Conservation (phyloP, 2,888 invertebrate genomes). For the Horisme vitalbata region DNA sequence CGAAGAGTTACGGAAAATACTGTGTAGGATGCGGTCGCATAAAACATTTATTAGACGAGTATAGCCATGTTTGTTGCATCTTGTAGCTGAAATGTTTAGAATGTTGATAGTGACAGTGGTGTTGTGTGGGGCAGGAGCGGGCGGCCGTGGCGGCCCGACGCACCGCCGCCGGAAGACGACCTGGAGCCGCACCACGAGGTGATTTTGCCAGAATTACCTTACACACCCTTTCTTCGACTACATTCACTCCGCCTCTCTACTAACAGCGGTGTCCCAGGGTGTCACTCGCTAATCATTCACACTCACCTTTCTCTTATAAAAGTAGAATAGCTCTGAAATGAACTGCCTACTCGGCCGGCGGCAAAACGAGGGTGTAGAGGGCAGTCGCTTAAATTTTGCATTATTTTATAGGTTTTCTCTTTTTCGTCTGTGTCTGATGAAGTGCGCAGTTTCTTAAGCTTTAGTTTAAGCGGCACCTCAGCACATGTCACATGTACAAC, state of each 20-base stretch:
- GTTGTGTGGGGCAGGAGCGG: conserved; percentile 78
- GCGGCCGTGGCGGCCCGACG: conserved; percentile 73
- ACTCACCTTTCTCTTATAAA: conserved; percentile 13
- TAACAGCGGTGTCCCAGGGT: conserved; percentile 60
- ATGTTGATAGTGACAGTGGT: conserved; percentile 56
- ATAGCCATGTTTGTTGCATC: conserved; percentile 31
- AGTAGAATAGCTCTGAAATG: conserved; percentile 25
- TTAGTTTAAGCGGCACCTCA: conserved; percentile 67
- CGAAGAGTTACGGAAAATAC: conserved; percentile 4
- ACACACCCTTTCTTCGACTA: conserved; percentile 66
- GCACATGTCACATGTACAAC: conserved; percentile 48
- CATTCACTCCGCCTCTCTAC: conserved; percentile 68
- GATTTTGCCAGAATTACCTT: conserved; percentile 83
- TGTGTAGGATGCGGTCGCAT: conserved; percentile 13
- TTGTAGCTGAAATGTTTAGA: conserved; percentile 39
- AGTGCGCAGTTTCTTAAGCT: conserved; percentile 38
- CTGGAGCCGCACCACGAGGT: conserved; percentile 78
- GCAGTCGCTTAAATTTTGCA: conserved; percentile 39
- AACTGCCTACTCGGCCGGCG: conserved; percentile 14
- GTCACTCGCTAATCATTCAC: conserved; percentile 56
- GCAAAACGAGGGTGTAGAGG: conserved; percentile 27
- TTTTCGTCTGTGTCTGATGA: conserved; percentile 21
- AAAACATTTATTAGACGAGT: conserved; percentile 9
- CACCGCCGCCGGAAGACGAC: conserved; percentile 70
- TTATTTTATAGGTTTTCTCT: conserved; percentile 29